Conservation (phyloP, 2,888 invertebrate species). For the Emmelina monodactyla region DNA sequence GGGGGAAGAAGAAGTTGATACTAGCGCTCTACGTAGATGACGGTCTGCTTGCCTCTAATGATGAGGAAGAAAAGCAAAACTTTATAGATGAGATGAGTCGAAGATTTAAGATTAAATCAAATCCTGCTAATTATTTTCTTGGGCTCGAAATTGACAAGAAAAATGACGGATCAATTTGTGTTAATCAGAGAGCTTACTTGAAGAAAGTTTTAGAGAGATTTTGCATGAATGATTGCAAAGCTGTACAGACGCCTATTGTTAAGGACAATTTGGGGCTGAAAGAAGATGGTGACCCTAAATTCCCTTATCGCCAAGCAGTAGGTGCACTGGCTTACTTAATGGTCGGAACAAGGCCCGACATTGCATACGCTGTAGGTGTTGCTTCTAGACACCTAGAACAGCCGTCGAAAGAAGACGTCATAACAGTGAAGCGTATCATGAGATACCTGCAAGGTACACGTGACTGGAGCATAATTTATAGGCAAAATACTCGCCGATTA, state of each 20-base stretch:
- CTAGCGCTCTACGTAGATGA: constrained; percentile 4
- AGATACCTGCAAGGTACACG: too few species aligned
- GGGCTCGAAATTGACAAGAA: too few species aligned
- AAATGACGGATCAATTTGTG: not conserved
- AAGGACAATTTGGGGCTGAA: not conserved
- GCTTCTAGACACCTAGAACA: too few species aligned
- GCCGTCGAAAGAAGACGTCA: too few species aligned
- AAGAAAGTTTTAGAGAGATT: too few species aligned
- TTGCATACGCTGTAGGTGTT: not conserved
- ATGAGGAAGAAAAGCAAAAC: not conserved
- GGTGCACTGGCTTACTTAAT: not conserved
- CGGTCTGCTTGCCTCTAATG: not conserved
- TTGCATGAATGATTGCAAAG: too few species aligned
- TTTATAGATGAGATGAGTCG: not conserved
- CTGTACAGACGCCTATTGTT: not conserved
- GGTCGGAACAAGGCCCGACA: not conserved
- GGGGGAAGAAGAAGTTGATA: not conserved
- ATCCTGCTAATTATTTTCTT: too few species aligned
- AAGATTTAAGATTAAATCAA: constrained; percentile 3
- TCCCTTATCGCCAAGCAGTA: not conserved
- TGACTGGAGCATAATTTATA: too few species aligned
- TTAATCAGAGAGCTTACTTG: too few species aligned
- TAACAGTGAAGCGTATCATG: too few species aligned
- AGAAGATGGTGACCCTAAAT: not conserved
- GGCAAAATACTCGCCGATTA: too few species aligned